Base-by-base conservation (phyloP, 2,113 vertebrate genomes). In the Boulengeromyrus knoepffleri region DNA sequence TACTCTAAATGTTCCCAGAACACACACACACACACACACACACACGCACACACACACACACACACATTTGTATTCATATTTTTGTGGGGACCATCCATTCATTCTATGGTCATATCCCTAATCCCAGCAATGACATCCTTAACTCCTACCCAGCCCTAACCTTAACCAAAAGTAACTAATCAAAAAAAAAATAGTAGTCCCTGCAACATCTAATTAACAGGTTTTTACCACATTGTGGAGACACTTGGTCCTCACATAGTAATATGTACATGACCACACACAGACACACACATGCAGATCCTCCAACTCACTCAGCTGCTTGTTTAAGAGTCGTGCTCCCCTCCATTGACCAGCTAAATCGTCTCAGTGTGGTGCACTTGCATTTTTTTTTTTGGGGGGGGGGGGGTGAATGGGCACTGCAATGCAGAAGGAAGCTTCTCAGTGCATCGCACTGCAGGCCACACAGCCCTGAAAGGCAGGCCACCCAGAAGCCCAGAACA, bases 391-490 rank as follows among this genome's bases (percentile, higher is more conserved):
- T 88, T 50, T 13, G 70, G 0, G 47, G 49, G 46, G 46, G 12
- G 89, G 89, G 88, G 89, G 90, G 84, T 90, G 83, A 87, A 88
- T 87, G 84, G 91, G 89, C 88, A 92, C 93, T 92, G 93, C 93
- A 94, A 91, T 93, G 92, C 92, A 92, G 92, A 89, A 92, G 85
- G 31, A 88, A 45, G 56, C 74, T 58, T n/a, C 70, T 90, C 31
- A 77, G 70, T 3, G 70, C 15, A 17, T 19, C 13, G 15, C 31
- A 39, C 8, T 17, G 31, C 27, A 17, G 70, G 70, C 70, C 70
- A 17, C 66, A 36, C 31, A 36, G 31, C 31, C 66, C 66, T 74
- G 66, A 74, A 36, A 27, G 66, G 10, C 24, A 31, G 27, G 66
- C 66, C 66, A 77, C 70, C 70, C 70, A 17, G 70, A 77, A 77